phyloP scores from a whole-genome alignment of 2,797 vertebrate species.

The Poliocrania exsul region DNA sequence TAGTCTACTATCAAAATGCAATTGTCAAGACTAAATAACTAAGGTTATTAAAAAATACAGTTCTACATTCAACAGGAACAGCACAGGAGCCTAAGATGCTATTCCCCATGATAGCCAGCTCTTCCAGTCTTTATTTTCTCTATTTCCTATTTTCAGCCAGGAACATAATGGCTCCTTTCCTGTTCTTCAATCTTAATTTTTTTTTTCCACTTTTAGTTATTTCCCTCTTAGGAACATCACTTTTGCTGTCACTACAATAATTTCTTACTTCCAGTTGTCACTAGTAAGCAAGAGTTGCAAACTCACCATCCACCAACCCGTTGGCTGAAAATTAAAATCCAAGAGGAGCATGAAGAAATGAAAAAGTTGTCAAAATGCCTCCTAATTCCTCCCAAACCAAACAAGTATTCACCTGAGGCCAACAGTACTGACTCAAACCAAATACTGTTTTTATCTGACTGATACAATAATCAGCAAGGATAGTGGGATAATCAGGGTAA shows the following conservation, averaged over 20 bases:
- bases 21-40: neutral
- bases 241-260: slow-evolving; percentile 19
- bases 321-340: slow-evolving; percentile 70
- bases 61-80: neutral
- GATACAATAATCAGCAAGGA: neutral
- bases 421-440: slow-evolving; percentile 50
- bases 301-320: slow-evolving; percentile 70
- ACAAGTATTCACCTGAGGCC: slow-evolving; percentile 57
- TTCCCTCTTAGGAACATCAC: slow-evolving; percentile 23
- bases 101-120: neutral
- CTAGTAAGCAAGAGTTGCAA: slow-evolving; percentile 66
- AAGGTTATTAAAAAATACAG: neutral
- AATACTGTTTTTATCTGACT: slow-evolving; percentile 15
- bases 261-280: slow-evolving; percentile 61
- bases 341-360: slow-evolving; percentile 69
- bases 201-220: neutral
- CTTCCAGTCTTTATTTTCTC: neutral
- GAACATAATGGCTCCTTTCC: neutral
- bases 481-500: neutral
- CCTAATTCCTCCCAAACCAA: slow-evolving; percentile 64
- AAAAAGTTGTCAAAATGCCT: slow-evolving; percentile 72
- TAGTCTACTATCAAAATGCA: neutral
- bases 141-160: neutral
- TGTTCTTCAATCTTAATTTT: neutral
- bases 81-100: neutral